Evolutionary conservation across 2,797 vertebrate species (phyloP), one percentile per base, ranked within the genome.

Genomic region (Gastrophryne carolinensis): DNA sequence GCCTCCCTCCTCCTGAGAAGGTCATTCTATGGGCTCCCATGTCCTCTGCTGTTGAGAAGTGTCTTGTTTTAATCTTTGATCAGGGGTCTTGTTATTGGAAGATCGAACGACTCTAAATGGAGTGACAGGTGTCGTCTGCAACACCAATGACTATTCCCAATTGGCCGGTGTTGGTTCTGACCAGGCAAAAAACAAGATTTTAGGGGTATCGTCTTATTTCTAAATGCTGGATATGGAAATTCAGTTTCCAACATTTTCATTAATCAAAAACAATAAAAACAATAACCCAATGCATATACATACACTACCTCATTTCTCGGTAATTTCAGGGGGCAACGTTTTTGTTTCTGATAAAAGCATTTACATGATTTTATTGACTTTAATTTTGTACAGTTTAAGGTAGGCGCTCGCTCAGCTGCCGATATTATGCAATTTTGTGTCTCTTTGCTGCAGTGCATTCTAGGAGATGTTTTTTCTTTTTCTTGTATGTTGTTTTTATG

Each of bases 261-360:
- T 8, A 37, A 47, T 50, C 3, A 65, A 35, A 34, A 56, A 10
- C 8, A 39, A 19, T 23, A 11, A 1, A 21, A 23, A 54, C 35
- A 23, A 4, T 80, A 87, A 29, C 2, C 15, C 37, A 56, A 39
- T 41, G 34, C 24, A 15, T 41, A 17, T 29, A 56, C 65, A 86
- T 85, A 83, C 85, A 88, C 91, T 92, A 92, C 90, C 91, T 92
- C 91, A 90, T 81, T 80, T 79, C 69, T 80, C 72, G 65, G 78
- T 79, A 80, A 86, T 78, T 87, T 86, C 85, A 86, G 86, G 79
- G 81, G 80, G 78, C 73, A 5, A 27, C 21, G 17, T 34, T 64
- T 72, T 13, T 3, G 12, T 63, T 57, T 39, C n/a, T 44, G n/a
- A 56, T 47, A 1, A 15, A 29, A 68, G 50, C 50, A 68, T 39